Base-by-base conservation (phyloP, 2,797 vertebrate genomes). In the Salarias fasciatus region DNA sequence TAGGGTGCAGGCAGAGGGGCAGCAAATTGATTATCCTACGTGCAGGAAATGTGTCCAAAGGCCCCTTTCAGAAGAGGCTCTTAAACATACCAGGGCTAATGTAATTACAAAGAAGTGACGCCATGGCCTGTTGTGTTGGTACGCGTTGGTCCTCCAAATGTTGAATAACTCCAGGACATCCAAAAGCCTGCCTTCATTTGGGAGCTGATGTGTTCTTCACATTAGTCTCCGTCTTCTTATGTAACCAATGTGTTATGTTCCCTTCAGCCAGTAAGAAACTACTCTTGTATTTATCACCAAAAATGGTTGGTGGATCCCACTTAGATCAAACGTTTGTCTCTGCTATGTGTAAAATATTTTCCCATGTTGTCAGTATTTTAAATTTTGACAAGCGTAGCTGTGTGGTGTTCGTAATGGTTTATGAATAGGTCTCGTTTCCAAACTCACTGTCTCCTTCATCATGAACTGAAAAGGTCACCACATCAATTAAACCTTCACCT, bases 21-120 rank as follows among this genome's bases (percentile, higher is more conserved):
- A 69, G 74, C 69, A 82, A 86, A 90, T 87, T 86, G 83, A 90
- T 88, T 86, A 85, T 72, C 77, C 79, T 73, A 53, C 57, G 63
- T 81, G 77, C 80, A 71, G 79, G 78, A 79, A 83, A 86, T 74
- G 62, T 84, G 75, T 85, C 80, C 62, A 77, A 83, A 79, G 72
- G 69, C 67, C 64, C 79, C 64, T 85, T 77, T 83, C 58, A 82
- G 47, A 51, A 15, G 53, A 81, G 48, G 48, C 70, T 53, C 63
- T 66, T 63, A 75, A 81, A 85, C 73, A 80, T 72, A 83, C 71
- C 82, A 83, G 63, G 72, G 69, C 70, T 72, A 89, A 90, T 85
- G 77, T 71, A 79, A 84, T 90, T 81, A 85, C 60, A 70, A 77
- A 69, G 63, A 53, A 46, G 66, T 76, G 74, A 83, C 13, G 69